Percentiles rank a stretch among this genome's conserved stretches.
Conservation (phyloP, 2,797 vertebrate species). For the Limnodromus scolopaceus region DNA sequence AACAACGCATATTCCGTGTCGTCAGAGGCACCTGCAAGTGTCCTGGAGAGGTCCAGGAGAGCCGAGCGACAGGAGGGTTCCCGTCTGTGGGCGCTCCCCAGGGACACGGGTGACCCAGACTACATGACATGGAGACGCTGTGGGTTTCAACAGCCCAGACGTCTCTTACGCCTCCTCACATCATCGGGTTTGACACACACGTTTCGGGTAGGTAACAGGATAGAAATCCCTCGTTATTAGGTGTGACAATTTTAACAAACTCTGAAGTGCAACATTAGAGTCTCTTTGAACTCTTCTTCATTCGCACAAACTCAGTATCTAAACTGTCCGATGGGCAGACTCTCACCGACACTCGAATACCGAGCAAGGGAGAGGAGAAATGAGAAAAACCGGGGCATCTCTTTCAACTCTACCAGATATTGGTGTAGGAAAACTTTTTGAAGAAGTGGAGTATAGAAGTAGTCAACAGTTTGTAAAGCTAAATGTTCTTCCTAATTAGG, state of each 20-base stretch:
- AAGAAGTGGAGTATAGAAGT: not conserved
- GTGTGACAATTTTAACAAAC: not conserved
- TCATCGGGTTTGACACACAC: accelerated
- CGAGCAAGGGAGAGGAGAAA: not conserved
- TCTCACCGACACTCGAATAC: not conserved
- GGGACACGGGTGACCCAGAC: not conserved
- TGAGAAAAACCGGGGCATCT: not conserved
- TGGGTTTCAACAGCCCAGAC: not conserved
- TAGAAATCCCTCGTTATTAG: not conserved
- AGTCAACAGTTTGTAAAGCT: not conserved
- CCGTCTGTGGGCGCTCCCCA: not conserved
- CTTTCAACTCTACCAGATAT: not conserved
- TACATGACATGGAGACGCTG: accelerated
- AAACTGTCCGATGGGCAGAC: not conserved
- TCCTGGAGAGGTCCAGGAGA: not conserved
- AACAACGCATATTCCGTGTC: not conserved
- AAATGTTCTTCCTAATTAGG: not conserved
- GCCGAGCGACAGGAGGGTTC: not conserved
- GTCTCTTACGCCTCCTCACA: not conserved
- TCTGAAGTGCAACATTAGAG: not conserved
- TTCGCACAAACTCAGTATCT: not conserved
- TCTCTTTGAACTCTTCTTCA: not conserved
- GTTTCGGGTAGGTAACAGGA: not conserved
- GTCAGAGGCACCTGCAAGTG: not conserved
- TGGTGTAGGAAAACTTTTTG: not conserved